Base-by-base conservation (phyloP, 2,797 vertebrate species). In the Sebastes baramenuke region DNA sequence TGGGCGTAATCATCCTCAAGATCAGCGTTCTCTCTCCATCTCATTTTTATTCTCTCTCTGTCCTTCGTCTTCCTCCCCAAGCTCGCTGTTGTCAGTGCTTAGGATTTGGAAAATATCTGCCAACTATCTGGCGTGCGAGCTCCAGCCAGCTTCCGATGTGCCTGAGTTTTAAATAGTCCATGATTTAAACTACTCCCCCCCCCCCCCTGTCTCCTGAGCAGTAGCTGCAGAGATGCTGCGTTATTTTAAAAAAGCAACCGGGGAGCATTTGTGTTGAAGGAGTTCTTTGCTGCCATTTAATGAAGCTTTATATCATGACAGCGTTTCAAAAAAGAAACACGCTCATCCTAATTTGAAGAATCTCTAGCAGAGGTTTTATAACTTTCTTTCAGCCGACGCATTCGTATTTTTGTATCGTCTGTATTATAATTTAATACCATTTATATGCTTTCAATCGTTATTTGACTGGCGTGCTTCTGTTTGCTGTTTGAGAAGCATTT, bases 261-360 rank as follows among this genome's bases (percentile, higher is more conserved):
- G 89, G 83, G 88, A 86, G 73, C 72, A 25, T 88, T 90, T 89
- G 76, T 75, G 61, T 34, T 73, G 65, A 87, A 72, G 32, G 25
- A 67, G 69, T 55, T 60, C 27, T 77, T 77, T 73, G 49, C 60
- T 77, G 61, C 75, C 80, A 86, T 88, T 90, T 85, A 89, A 90
- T 81, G 68, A 89, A 81, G 77, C 34, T 59, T 81, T 77, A 54
- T 38, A 84, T 77, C 27, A 64, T 73, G 36, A 82, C 55, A 49
- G 49, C 36, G 20, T 75, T 79, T 72, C 2, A 62, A 74, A 82
- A 82, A 75, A 79, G 24, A 72, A 34, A 66, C 11, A 6, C 0
- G 1, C 58, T 80, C 22, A 16, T 54, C 61, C 65, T 75, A 34
- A 78, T 89, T 67, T 80, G 52, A 67, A 67, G 18, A 72, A 70